Base-by-base conservation (phyloP, 2,888 invertebrate species). In the Drosophila cognata region DNA sequence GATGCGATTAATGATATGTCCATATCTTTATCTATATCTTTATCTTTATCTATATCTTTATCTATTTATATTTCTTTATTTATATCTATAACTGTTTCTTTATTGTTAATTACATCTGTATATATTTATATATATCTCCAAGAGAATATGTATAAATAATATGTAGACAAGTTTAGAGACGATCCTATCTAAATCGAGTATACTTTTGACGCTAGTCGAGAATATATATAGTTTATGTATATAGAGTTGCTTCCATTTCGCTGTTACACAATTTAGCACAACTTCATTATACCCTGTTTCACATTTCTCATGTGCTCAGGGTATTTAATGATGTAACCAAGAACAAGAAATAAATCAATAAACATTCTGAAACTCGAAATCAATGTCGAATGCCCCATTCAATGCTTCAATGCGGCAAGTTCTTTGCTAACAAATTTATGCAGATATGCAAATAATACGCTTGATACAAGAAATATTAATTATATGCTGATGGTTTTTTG, bases 391-490 rank as follows among this genome's bases (percentile, higher is more conserved):
- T 35, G 35, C 21, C 28, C 28, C 21, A 21, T 29, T 41, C 11
- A 21, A 43, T 56, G 59, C 33, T 35, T 41, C 11, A 21, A 43
- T 56, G 59, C 33, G 29, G 46, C 51, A 62, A 56, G 46, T 67
- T 73, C 53, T 73, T 48, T 29, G 68, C 53, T 21, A 48, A 57
- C 31, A 28, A 55, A 61, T 55, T 38, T 64, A 64, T 67, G 59
- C 58, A 67, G 63, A 65, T 21, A 61, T 57, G 57, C 57, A 62
- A 52, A 57, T 72, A n/a, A 50, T 41, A 35, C 16, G 48, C 7
- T 48, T 31, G 25, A 71, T 56, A 33, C 43, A 52, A 69, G 53
- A 36, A 61, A 52, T 53, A 61, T 69, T 71, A 74, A 74, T 67
- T 68, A 62, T 64, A n/a, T 61, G 61, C 48, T 61, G 48, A 68